A percentile compares a stretch with the other conserved stretches of the same genome.
These are phyloP conservation scores for Corythaixoides concolor DNA, from an alignment of 2,113 vertebrate species.

Conservation along the genomic window DNA sequence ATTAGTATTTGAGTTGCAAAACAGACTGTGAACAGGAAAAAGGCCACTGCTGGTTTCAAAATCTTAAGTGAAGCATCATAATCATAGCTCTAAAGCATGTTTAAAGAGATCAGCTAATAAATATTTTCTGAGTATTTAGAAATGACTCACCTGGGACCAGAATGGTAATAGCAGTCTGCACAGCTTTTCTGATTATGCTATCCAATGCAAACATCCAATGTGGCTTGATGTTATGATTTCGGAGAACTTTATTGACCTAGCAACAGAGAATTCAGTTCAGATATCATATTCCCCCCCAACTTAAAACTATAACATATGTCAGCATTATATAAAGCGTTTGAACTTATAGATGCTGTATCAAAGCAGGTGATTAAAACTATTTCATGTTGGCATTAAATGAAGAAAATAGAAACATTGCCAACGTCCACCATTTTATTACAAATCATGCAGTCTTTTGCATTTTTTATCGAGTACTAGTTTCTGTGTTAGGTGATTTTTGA, in stretches of 20 bases:
- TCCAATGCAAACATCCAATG: constrained; percentile 99
- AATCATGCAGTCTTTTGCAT: not conserved
- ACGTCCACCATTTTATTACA: not conserved
- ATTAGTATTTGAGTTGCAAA: not conserved
- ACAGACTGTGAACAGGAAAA: not conserved
- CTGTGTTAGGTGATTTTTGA: not conserved
- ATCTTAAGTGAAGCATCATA: not conserved
- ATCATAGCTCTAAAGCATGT: not conserved
- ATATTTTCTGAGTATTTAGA: not conserved
- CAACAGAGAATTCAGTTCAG: constrained; percentile 36
- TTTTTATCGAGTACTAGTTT: not conserved
- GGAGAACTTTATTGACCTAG: constrained; percentile 96
- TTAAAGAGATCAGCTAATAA: not conserved
- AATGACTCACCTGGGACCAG: constrained; percentile 90
- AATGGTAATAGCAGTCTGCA: constrained; percentile 96
- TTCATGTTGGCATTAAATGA: not conserved
- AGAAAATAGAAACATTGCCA: not conserved
- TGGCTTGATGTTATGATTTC: constrained; percentile 98
- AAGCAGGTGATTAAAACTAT: not conserved
- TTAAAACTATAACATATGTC: not conserved
- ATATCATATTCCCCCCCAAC: not conserved
- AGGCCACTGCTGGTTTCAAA: not conserved
- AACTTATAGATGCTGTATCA: not conserved
- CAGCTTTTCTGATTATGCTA: constrained; percentile 96
- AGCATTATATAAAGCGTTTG: not conserved